These are phyloP conservation scores for Ibycter americanus DNA, from an alignment of 2,797 vertebrate species.

Conservation along the genomic window DNA sequence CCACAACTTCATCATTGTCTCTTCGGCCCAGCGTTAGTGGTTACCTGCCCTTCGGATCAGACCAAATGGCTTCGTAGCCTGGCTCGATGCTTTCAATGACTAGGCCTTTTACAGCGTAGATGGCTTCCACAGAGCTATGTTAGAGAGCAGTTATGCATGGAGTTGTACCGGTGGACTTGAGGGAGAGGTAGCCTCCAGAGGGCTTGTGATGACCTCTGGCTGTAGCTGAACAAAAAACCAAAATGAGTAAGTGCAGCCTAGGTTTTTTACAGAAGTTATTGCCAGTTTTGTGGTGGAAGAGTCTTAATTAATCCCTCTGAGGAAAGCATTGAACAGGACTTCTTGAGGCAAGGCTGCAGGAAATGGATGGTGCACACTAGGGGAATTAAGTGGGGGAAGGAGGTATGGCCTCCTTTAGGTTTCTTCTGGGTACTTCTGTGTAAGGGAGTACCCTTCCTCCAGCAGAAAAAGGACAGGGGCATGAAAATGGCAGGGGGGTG, in stretches of 20 bases:
- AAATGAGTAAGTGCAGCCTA: background rate
- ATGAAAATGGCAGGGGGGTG: background rate
- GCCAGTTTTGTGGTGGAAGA: background rate
- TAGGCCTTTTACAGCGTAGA: background rate
- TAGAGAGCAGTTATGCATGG: background rate
- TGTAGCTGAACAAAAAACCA: background rate
- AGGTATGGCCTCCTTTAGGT: background rate
- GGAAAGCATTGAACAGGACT: background rate
- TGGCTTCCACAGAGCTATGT: background rate
- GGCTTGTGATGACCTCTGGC: background rate
- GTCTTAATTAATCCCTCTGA: conserved; percentile 26
- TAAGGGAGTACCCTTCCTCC: background rate
- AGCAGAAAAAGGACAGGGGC: background rate
- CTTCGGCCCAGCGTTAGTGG: background rate
- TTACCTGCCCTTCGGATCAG: background rate
- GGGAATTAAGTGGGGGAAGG: background rate
- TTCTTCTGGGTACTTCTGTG: background rate
- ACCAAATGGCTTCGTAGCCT: background rate
- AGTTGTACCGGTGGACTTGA: background rate
- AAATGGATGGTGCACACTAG: fast-evolving
- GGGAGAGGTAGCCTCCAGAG: background rate
- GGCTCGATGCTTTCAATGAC: background rate
- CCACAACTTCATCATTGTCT: background rate
- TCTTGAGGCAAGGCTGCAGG: background rate
- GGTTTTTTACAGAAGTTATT: background rate